Base-by-base conservation (phyloP, 2,888 invertebrate species). In the Sarcophaga subvicina region DNA sequence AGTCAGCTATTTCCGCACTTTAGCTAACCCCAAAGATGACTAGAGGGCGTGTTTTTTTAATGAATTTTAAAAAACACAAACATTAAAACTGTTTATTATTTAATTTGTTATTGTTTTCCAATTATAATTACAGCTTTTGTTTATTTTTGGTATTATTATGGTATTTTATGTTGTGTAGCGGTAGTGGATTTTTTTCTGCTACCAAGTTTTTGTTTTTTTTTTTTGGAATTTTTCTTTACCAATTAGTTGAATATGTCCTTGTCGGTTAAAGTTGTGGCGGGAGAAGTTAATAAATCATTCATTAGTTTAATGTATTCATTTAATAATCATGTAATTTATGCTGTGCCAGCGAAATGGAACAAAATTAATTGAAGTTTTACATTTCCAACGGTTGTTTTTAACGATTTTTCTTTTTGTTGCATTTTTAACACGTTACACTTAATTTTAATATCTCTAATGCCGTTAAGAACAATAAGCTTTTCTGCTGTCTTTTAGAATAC, bases 1-100 rank as follows among this genome's bases (percentile, higher is more conserved):
- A n/a, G 10, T 3, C 12, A 54, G 14, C 54, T 54, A 54, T 54
- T 54, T 54, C 14, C 17, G 4, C 2, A 54, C 14, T 54, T 54
- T 54, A 54, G 4, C 14, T 12, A 4, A 54, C 4, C 54, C 2
- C 1, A 54, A 1, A 54, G 14, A 14, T 54, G 54, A 85, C 37
- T 37, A 37, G 89, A 89, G 89, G 92, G 92, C 90, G 91, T 90
- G 78, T 37, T 37, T 37, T 8, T 37, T 37, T 4, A 76, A 54
- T 54, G 54, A 54, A 54, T 54, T 54, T 54, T 2, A 14, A 54
- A 49, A 54, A 54, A 37, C 37, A 10, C 37, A 37, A 37, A 37
- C 37, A 37, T 37, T 37, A 10, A 37, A 37, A 37, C 8, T 37
- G 1, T 37, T 37, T 37, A 10, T 37, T 37, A 10, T 37, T 10